A percentile compares a stretch with the other conserved stretches of the same genome.
Conservation (phyloP, 2,797 vertebrate species). For the Petrocephalus schoutedeni region DNA sequence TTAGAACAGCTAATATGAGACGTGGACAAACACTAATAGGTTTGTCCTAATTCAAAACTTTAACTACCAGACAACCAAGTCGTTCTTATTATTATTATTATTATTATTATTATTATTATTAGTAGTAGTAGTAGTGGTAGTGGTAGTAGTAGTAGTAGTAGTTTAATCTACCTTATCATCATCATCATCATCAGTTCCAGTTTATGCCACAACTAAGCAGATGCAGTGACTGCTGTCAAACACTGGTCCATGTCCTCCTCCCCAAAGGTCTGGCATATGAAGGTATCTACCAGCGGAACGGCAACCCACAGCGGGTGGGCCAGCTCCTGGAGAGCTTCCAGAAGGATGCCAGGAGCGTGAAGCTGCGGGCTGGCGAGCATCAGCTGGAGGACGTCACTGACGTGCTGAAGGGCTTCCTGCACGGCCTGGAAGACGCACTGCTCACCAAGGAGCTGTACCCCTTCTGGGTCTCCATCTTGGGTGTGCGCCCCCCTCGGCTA, state of each 20-base stretch:
- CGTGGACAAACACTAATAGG: background rate
- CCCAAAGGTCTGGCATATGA: slow-evolving; percentile 77
- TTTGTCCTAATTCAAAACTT: background rate
- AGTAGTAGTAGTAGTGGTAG: background rate
- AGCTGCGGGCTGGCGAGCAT: slow-evolving; percentile 79
- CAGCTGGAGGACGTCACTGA: slow-evolving; percentile 82
- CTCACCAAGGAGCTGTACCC: slow-evolving; percentile 93
- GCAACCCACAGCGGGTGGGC: slow-evolving; percentile 62
- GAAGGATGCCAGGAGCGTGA: slow-evolving; percentile 83
- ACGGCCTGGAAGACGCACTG: slow-evolving; percentile 80
- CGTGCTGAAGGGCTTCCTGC: slow-evolving; percentile 82
- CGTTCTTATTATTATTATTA: background rate
- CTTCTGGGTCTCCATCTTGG: slow-evolving; percentile 88
- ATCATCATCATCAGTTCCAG: background rate
- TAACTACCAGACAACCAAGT: background rate
- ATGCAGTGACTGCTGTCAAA: background rate
- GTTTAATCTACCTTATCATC: background rate
- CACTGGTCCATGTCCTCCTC: background rate
- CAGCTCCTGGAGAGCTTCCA: slow-evolving; percentile 79
- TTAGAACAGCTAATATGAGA: background rate
- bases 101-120: background rate
- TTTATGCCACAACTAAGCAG: background rate
- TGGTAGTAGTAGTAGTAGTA: background rate
- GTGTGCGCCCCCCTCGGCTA: slow-evolving; percentile 47
- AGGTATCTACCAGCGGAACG: slow-evolving; percentile 77